phyloP scores from a whole-genome alignment of 2,113 vertebrate species.

The Anas platyrhynchos region DNA sequence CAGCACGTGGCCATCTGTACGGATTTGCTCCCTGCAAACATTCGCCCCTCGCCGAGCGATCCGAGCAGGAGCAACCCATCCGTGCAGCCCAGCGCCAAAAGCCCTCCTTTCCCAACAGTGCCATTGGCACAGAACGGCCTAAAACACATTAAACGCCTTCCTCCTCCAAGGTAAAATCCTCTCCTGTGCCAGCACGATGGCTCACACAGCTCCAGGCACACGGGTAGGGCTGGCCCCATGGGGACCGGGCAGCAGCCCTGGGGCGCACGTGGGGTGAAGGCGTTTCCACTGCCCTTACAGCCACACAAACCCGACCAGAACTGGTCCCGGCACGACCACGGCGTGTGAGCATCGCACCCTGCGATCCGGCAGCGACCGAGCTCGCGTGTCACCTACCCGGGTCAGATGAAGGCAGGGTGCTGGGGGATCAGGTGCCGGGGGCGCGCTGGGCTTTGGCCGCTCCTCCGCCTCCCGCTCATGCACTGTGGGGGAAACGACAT shows the following conservation, averaged over 20 bases:
- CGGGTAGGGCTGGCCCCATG: background rate
- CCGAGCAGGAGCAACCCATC: background rate
- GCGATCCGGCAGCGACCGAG: background rate
- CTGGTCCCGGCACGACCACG: accelerated
- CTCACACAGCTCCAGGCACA: background rate
- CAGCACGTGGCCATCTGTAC: accelerated
- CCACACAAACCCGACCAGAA: background rate
- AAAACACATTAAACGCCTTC: background rate
- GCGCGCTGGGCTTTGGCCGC: conserved; percentile 16
- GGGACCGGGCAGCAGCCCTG: background rate
- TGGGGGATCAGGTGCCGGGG: conserved; percentile 47
- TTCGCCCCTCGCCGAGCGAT: accelerated
- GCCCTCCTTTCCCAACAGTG: background rate
- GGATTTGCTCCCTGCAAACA: background rate
- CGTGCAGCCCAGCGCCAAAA: accelerated
- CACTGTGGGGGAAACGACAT: conserved; percentile 55
- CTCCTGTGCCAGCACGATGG: accelerated
- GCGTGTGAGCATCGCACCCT: accelerated
- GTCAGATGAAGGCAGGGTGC: conserved; percentile 67
- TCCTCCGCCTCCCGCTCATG: conserved; percentile 60
- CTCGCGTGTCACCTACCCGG: conserved; percentile 55
- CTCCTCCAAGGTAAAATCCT: accelerated
- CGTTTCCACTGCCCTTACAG: accelerated
- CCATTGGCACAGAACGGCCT: background rate
- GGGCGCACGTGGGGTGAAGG: background rate